Evolutionary conservation across 1,140 invertebrate species (phyloP), one percentile per base, ranked within the genome.

Genomic region (Spodoptera litura): DNA sequence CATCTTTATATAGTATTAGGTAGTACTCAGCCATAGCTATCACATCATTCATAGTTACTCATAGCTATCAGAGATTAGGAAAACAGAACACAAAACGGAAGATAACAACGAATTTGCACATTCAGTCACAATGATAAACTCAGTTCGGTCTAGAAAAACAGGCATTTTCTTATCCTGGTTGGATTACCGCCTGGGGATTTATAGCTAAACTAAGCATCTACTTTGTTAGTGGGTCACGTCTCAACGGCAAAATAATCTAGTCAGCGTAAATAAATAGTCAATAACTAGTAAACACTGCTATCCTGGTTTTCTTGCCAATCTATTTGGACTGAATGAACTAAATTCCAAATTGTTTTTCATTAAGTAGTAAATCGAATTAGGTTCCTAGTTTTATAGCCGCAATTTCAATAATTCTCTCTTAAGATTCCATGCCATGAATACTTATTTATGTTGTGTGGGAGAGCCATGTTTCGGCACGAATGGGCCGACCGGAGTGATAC

Each of bases 121-220:
- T 68, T 52, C 15, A 13, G 13, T 44, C 15, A 51, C 38, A 66
- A 51, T 13, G n/a, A 11, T 51, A 27, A 51, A 44, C 44, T 68
- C 25, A 13, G 31, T 68, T 52, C 13, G 64, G 44, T 52, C 64
- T 13, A 51, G 20, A 52, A 52, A 68, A 68, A 68, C 49, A 68
- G 49, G 25, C 20, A 8, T 68, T 68, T 31, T 68, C 49, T 68
- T 68, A 27, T 53, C 49, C 49, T 52, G n/a, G 3, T 20, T 68
- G 27, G 49, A 68, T 68, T 13, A 27, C 49, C 38, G 64, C 12
- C 20, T n/a, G 51, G 64, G 49, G 49, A 27, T 52, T 52, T 68
- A 53, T 51, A 68, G 3, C 25, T 51, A 27, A 3, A 49, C 35
- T 44, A 44, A 44, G 38, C 38, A 20, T 44, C 20, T 6, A 27